A percentile compares a stretch with the other conserved stretches of the same genome.
Evolutionary conservation across 1,140 invertebrate species (phyloP).

Genomic region (Euwallacea fornicatus): DNA sequence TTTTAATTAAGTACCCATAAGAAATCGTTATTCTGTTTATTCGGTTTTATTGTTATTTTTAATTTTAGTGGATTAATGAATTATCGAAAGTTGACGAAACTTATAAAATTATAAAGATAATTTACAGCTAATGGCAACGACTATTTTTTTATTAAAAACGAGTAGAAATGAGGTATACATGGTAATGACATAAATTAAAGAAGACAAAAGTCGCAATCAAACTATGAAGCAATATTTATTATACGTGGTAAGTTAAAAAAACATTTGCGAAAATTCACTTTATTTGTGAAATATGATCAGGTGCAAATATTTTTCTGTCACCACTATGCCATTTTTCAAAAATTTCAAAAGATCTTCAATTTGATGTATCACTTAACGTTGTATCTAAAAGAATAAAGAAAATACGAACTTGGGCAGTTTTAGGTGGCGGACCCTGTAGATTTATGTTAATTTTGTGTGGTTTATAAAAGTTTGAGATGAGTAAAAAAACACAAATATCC

Average conservation of each 20-base stretch:
- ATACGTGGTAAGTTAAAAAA: background rate
- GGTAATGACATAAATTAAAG: too few relatives aligned
- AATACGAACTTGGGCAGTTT: background rate
- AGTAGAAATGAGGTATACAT: background rate
- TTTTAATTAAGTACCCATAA: too few relatives aligned
- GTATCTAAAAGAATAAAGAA: background rate
- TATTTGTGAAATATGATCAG: too few relatives aligned
- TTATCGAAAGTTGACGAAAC: background rate
- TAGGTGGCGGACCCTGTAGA: background rate
- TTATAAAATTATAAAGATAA: background rate
- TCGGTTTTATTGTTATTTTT: background rate
- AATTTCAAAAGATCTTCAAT: background rate
- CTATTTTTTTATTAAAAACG: background rate
- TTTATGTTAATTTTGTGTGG: background rate
- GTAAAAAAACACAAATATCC: background rate
- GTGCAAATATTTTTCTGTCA: background rate
- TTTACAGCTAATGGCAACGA: background rate
- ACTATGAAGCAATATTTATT: slow-evolving; percentile 1
- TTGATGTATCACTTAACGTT: background rate
- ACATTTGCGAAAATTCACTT: background rate
- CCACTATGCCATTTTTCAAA: background rate
- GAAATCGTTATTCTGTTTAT: background rate
- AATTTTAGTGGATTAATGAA: background rate
- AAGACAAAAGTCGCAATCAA: too few relatives aligned
- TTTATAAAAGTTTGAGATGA: background rate